Base-by-base conservation (phyloP, 2,797 vertebrate species). In the Pelochelys cantorii region DNA sequence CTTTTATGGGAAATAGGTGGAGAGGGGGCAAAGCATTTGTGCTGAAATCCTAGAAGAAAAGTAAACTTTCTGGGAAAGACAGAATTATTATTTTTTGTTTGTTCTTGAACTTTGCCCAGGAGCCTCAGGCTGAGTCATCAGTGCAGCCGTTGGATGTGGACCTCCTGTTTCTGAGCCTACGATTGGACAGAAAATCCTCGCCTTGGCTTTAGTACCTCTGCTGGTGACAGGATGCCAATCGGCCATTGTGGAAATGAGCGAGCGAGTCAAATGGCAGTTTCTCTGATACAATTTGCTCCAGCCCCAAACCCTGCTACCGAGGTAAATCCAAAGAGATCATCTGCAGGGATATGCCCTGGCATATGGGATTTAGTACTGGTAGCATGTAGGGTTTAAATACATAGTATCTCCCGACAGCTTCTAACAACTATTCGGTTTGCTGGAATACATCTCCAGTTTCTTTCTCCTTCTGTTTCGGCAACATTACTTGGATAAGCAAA, bases 21-120 rank as follows among this genome's bases (percentile, higher is more conserved):
- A 62, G 80, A 97, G 89, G 8, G 25, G 88, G 81, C 52, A 80
- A 92, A 88, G 54, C 83, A 52, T 90, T 96, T 93, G 68, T 74
- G 95, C 93, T 90, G 48, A 96, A 97, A 97, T 92, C 56, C 88
- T 96, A 89, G 87, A 96, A 91, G 82, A 79, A 94, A 95, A 97
- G 90, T 85, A 95, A 97, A 96, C 78, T 96, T 95, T 80, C 94
- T 79, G 37, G 8, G 62, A 95, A 81, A 62, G 85, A 80, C 54
- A 95, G 86, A 92, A 94, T 89, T 95, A n/a, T 65, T n/a, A 71
- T 97, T 86, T 82, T 97, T 97, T 85, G 7, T 91, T 97, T 71
- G 80, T 89, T 96, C 87, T 88, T 93, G 79, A 96, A 92, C 79
- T 95, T 92, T 82, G 84, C 90, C 88, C 20, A 96, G 83, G 8